Evolutionary conservation across 2,113 vertebrate genomes (phyloP), one percentile per base, ranked within the genome.

Genomic region (Pseudolaguvia tuberculata): DNA sequence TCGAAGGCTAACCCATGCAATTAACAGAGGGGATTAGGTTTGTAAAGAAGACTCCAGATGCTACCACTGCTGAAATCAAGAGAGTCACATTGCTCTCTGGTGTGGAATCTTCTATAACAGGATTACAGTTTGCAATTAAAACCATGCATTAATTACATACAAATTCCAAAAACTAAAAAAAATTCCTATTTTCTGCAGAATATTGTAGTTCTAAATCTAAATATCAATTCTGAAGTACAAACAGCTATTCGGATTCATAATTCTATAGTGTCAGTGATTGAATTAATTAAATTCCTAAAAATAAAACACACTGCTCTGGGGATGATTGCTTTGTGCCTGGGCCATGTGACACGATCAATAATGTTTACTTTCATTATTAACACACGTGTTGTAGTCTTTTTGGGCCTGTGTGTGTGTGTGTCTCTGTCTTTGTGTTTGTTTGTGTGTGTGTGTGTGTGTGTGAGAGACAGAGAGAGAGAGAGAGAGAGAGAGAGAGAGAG

Each of bases 331-430:
- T 51, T 21, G 58, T 81, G 55, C 72, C 55, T 61, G 53, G 66
- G 73, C 63, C 61, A 66, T 59, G 67, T 78, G 79, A 76, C 67
- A 67, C 75, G 79, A 81, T 84, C 81, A 79, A 80, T 78, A 81
- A 82, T 70, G 65, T 81, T 79, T 75, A 39, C 59, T 78, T 81
- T 81, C 68, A 82, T 77, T 81, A 79, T 75, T 68, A 63, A 73
- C 51, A 77, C 52, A 74, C 47, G 42, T 63, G 75, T 62, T 45
- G 9, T 59, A 23, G 65, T 63, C 45, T 65, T 1, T 65, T 4
- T 53, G 25, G 21, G 23, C 52, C 42, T 51, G 62, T 50, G 77
- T 42, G 56, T 27, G 67, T 1, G 47, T n/a, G 55, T 27, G 27
- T 18, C 53, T 59, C 42, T n/a, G n/a, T n/a, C n/a, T n/a, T n/a